phyloP scores from a whole-genome alignment of 1,140 invertebrate genomes.

The Leptinotarsa lineolata region DNA sequence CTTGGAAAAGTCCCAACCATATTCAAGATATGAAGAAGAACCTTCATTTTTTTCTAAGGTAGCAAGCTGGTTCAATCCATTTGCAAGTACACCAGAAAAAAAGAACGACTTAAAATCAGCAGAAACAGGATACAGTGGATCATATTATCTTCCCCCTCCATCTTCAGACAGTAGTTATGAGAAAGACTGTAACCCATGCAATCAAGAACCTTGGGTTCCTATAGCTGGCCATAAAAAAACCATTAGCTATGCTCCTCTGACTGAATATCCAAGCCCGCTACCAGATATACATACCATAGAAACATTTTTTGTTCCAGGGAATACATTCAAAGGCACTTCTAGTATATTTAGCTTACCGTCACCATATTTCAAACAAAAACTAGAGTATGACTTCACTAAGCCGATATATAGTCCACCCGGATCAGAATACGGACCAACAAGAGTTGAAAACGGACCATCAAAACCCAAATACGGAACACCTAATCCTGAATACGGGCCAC shows the following conservation, averaged over 20 bases:
- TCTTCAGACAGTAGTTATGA: constrained; percentile 32
- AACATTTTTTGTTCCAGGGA: constrained; percentile 34
- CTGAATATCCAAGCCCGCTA: constrained; percentile 34
- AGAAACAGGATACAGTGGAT: constrained; percentile 7
- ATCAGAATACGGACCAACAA: constrained; percentile 10
- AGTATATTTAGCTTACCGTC: constrained; percentile 24
- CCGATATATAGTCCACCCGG: constrained; percentile 20
- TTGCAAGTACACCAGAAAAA: constrained; percentile 1
- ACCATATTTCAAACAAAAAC: constrained; percentile 18
- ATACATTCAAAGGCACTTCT: constrained; percentile 39
- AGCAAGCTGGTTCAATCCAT: constrained; percentile 14
- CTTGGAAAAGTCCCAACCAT: constrained; percentile 12
- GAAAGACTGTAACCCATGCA: constrained; percentile 72
- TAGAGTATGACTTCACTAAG: no score
- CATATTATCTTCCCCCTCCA: constrained; percentile 16
- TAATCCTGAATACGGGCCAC: constrained; percentile 19
- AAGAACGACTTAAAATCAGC: constrained; percentile 16
- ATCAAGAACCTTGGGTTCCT: constrained; percentile 77
- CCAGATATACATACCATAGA: constrained; percentile 6
- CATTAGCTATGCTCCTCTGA: background rate
- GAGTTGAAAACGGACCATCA: constrained; percentile 17
- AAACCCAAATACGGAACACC: constrained; percentile 12
- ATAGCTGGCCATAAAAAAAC: constrained; percentile 55
- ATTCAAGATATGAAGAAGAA: background rate
- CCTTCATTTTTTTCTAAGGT: constrained; percentile 21